Percentiles rank a stretch among this genome's conserved stretches.
Evolutionary conservation across 2,113 vertebrate genomes (phyloP).

Genomic region (Phycodurus eques): DNA sequence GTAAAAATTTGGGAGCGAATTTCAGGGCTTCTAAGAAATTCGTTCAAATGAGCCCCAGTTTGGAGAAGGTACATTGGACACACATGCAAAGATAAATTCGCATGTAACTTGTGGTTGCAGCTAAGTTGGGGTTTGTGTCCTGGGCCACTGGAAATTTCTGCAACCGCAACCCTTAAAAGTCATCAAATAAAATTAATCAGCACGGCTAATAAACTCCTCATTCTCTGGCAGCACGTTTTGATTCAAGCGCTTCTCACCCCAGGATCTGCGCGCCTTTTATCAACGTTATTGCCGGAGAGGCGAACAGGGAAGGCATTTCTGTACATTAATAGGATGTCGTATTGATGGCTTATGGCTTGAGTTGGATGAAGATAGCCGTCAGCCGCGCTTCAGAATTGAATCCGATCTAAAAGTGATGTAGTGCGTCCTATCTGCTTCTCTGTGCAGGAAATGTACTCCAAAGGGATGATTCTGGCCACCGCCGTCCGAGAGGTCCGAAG

Average conservation of each 20-base stretch:
- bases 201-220: background rate
- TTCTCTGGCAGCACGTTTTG: slow-evolving; percentile 4
- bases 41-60: too few relatives aligned
- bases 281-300: slow-evolving; percentile 44
- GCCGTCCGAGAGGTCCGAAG: slow-evolving; percentile 79
- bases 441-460: slow-evolving; percentile 92
- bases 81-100: too few relatives aligned
- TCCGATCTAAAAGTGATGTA: background rate
- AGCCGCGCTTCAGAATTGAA: slow-evolving; percentile 34
- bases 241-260: slow-evolving; percentile 29
- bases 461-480: slow-evolving; percentile 87
- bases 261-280: slow-evolving; percentile 24
- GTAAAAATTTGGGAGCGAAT: too few relatives aligned
- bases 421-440: background rate
- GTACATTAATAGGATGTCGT: slow-evolving; percentile 30
- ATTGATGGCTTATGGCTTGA: slow-evolving; percentile 32
- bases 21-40: too few relatives aligned
- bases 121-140: background rate
- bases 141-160: background rate
- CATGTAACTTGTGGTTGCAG: too few relatives aligned
- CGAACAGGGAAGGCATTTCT: slow-evolving; percentile 38
- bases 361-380: slow-evolving; percentile 45
- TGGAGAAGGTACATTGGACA: too few relatives aligned
- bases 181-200: background rate
- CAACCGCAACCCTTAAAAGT: background rate